phyloP scores from a whole-genome alignment of 2,797 vertebrate species.

The Tolypeutes matacus region DNA sequence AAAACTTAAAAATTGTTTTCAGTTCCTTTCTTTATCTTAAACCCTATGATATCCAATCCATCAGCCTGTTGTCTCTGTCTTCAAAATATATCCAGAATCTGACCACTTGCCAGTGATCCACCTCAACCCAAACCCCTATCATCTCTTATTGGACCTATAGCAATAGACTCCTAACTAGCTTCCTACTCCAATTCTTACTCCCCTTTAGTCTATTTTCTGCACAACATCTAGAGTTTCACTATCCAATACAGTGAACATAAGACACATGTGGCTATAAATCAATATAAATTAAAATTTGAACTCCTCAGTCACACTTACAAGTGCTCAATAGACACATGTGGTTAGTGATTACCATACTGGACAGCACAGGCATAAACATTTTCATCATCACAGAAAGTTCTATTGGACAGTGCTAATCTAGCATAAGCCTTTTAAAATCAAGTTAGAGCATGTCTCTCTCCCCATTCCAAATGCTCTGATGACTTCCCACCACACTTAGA shows the following conservation, averaged over 20 bases:
- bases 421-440: slow-evolving; percentile 6
- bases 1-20: slow-evolving; percentile 15
- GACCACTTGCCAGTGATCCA: not conserved
- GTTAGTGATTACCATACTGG: not conserved
- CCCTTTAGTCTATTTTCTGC: not conserved
- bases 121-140: not conserved
- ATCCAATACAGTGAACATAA: not conserved
- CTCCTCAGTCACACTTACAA: not conserved
- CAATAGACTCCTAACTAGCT: not conserved
- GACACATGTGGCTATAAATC: not conserved
- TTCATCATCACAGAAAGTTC: not conserved
- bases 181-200: not conserved
- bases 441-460: not conserved
- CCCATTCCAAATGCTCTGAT: not conserved
- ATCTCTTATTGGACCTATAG: not conserved
- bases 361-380: not conserved
- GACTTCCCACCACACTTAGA: not conserved
- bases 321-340: not conserved
- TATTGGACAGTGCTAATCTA: not conserved
- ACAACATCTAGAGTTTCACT: not conserved
- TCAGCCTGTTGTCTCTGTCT: not conserved
- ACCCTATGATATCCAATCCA: not conserved
- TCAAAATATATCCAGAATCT: slow-evolving; percentile 28
- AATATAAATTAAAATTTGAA: not conserved
- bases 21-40: slow-evolving; percentile 12